These are phyloP conservation scores for Gerosis bhagava DNA, from an alignment of 2,888 invertebrate genomes.

Conservation along the genomic window DNA sequence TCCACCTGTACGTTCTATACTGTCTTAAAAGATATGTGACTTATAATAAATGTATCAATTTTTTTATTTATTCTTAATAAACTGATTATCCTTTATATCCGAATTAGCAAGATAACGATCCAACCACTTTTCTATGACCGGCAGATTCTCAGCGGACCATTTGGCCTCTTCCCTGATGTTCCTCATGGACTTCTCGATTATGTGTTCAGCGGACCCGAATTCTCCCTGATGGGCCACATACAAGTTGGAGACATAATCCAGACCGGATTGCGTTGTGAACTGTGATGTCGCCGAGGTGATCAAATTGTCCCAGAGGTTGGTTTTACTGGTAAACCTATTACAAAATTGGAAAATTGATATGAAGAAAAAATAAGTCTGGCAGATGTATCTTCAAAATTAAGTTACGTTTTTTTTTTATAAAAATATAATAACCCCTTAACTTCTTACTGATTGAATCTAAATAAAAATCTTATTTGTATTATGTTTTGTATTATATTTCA, in stretches of 20 bases:
- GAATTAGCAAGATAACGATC: constrained; percentile 57
- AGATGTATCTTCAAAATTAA: no score
- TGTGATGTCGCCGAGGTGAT: constrained; percentile 88
- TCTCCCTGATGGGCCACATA: constrained; percentile 85
- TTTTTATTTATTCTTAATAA: constrained; percentile 3
- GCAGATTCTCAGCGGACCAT: constrained; percentile 90
- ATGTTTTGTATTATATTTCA: no score
- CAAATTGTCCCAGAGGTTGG: constrained; percentile 89
- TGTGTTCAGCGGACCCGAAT: constrained; percentile 88
- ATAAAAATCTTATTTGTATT: no score
- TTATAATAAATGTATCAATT: no score
- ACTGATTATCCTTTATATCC: constrained; percentile 27
- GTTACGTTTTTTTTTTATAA: no score
- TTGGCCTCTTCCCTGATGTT: constrained; percentile 89
- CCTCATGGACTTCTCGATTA: constrained; percentile 87
- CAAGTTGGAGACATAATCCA: constrained; percentile 86
- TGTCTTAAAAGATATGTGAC: no score
- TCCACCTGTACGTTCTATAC: no score
- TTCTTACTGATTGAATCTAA: no score
- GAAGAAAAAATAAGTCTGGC: not conserved
- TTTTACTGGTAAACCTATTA: constrained; percentile 86
- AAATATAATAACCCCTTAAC: no score
- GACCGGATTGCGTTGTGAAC: constrained; percentile 89
- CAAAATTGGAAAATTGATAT: no score
- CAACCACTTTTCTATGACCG: constrained; percentile 89